phyloP scores from a whole-genome alignment of 2,113 vertebrate species.

The Festucalex cinctus region DNA sequence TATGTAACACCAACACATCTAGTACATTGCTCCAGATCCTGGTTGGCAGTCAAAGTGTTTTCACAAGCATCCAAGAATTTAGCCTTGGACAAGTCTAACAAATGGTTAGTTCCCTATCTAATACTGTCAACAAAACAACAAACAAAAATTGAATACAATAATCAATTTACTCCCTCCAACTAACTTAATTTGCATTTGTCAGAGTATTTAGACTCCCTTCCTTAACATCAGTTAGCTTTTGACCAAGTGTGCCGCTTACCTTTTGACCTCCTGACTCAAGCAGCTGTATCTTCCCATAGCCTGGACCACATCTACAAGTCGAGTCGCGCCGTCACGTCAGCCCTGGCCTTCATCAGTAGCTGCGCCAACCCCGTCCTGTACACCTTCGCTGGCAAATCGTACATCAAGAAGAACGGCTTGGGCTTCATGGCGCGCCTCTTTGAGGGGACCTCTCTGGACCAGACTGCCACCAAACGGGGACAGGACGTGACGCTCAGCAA shows the following conservation, averaged over 20 bases:
- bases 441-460: slow-evolving; percentile 59
- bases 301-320: slow-evolving; percentile 10
- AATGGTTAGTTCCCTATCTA: too few relatives aligned
- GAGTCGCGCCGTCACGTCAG: slow-evolving; percentile 56
- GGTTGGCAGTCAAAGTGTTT: too few relatives aligned
- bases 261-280: not conserved
- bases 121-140: too few relatives aligned
- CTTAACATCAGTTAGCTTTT: too few relatives aligned
- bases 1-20: too few relatives aligned
- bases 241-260: not conserved
- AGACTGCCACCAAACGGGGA: slow-evolving; percentile 22
- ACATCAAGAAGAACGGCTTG: slow-evolving; percentile 70
- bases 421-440: slow-evolving; percentile 76
- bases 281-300: slow-evolving; percentile 32
- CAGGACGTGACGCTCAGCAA: not conserved
- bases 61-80: too few relatives aligned
- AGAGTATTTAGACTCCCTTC: too few relatives aligned
- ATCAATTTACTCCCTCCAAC: too few relatives aligned
- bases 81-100: too few relatives aligned
- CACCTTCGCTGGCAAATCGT: slow-evolving; percentile 72
- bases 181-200: too few relatives aligned
- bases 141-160: too few relatives aligned
- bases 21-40: too few relatives aligned
- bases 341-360: slow-evolving; percentile 77
- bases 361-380: slow-evolving; percentile 75